Evolutionary conservation across 2,797 vertebrate species (phyloP).

Genomic region (Streptopelia turtur): DNA sequence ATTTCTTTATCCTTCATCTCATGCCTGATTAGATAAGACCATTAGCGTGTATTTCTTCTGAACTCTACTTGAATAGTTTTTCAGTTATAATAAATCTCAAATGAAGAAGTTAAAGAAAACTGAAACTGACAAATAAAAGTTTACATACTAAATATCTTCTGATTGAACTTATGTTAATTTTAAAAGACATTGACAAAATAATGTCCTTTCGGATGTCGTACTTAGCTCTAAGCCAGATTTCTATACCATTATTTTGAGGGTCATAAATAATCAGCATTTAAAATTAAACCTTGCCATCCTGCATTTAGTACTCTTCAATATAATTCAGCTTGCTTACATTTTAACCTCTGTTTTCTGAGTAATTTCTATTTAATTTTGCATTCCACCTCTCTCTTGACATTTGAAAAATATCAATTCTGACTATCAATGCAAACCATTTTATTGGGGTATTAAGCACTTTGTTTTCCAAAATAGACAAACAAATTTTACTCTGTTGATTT

Average conservation of each 20-base stretch:
- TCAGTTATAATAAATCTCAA: neutral
- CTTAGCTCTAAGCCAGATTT: neutral
- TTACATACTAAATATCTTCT: neutral
- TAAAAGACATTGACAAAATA: neutral
- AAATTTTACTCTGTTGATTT: neutral
- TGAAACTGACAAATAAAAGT: neutral
- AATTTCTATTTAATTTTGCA: neutral
- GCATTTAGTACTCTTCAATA: neutral
- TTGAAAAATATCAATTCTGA: neutral
- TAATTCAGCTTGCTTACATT: neutral
- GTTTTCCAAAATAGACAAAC: neutral
- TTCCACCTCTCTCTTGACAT: neutral
- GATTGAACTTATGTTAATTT: neutral
- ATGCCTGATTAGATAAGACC: neutral
- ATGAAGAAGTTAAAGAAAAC: neutral
- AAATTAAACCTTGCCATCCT: neutral
- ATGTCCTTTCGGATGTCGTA: neutral
- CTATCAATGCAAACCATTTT: neutral
- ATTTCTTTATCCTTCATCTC: slow-evolving; percentile 11
- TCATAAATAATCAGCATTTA: neutral
- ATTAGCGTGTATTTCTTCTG: neutral
- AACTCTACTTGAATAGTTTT: neutral
- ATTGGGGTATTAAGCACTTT: neutral
- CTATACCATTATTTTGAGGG: neutral
- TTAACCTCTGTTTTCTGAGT: neutral